Evolutionary conservation across 2,888 invertebrate species (phyloP).

Genomic region (Chrysotoxum bicinctum): DNA sequence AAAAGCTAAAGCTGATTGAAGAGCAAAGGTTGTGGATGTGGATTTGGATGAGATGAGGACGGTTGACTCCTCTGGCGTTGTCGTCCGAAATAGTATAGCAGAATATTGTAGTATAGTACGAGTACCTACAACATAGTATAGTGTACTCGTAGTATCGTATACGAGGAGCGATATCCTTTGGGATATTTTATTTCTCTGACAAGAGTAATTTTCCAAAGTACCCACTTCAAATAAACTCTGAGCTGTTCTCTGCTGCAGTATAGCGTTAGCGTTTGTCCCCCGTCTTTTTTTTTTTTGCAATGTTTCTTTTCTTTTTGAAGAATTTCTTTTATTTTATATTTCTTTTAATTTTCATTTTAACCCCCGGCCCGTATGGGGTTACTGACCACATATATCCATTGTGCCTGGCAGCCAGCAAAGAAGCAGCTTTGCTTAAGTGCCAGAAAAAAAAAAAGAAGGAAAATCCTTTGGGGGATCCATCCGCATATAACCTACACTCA

Average conservation of each 20-base stretch:
- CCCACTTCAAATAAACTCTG: slow-evolving; percentile 68
- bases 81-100: slow-evolving; percentile 21
- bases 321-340: slow-evolving; percentile 33
- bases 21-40: slow-evolving; percentile 30
- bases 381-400: slow-evolving; percentile 69
- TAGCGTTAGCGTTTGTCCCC: slow-evolving; percentile 53
- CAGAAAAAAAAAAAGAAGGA: slow-evolving; percentile 28
- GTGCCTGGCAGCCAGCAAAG: slow-evolving; percentile 34
- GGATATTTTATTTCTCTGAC: slow-evolving; percentile 62
- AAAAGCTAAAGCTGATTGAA: slow-evolving; percentile 47
- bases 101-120: neutral
- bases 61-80: slow-evolving; percentile 24
- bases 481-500: slow-evolving; percentile 36
- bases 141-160: neutral
- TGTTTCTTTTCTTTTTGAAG: slow-evolving; percentile 35
- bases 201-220: slow-evolving; percentile 61
- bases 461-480: slow-evolving; percentile 65
- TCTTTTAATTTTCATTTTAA: slow-evolving; percentile 27
- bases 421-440: slow-evolving; percentile 41
- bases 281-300: slow-evolving; percentile 6
- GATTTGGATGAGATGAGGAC: slow-evolving; percentile 18
- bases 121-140: neutral
- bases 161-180: slow-evolving; percentile 42
- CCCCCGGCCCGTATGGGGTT: slow-evolving; percentile 59
- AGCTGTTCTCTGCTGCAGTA: slow-evolving; percentile 39